phyloP scores from a whole-genome alignment of 2,797 vertebrate genomes.

The Erpetoichthys calabaricus region DNA sequence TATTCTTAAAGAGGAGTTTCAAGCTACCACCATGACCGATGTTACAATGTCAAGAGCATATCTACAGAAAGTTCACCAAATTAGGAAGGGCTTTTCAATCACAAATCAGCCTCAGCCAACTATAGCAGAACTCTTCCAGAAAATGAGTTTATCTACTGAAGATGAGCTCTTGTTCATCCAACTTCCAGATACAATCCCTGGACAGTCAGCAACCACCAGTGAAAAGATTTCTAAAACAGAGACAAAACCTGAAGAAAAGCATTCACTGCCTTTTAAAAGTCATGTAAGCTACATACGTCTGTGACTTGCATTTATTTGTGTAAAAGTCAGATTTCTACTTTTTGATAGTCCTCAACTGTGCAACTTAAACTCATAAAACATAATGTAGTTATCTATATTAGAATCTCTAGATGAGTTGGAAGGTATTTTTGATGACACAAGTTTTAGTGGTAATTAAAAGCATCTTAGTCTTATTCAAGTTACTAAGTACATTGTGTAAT shows the following conservation, averaged over 20 bases:
- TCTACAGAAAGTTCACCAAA: slow-evolving; percentile 4
- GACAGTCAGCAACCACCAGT: slow-evolving; percentile 3
- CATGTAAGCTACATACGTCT: slow-evolving; percentile 25
- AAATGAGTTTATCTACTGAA: slow-evolving; percentile 36
- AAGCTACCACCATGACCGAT: not conserved
- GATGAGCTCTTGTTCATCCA: slow-evolving; percentile 58
- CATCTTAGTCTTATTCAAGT: too few species aligned
- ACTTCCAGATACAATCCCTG: slow-evolving; percentile 50
- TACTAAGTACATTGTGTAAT: too few species aligned
- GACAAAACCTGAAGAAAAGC: slow-evolving; percentile 28
- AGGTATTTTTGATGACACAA: too few species aligned
- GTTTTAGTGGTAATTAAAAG: too few species aligned
- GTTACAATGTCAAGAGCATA: slow-evolving; percentile 12
- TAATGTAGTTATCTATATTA: too few species aligned
- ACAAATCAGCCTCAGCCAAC: slow-evolving; percentile 28
- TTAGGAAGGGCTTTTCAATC: slow-evolving; percentile 4
- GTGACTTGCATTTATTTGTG: too few species aligned
- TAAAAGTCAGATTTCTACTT: too few species aligned
- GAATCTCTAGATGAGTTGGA: too few species aligned
- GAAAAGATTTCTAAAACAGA: slow-evolving; percentile 30
- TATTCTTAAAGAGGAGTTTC: too few species aligned
- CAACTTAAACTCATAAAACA: too few species aligned
- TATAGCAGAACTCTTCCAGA: slow-evolving; percentile 38
- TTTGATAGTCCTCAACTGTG: too few species aligned
- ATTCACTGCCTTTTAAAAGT: slow-evolving; percentile 20